Evolutionary conservation across 2,113 vertebrate species (phyloP), one percentile per base, ranked within the genome.

Genomic region (Indicator maculatus): DNA sequence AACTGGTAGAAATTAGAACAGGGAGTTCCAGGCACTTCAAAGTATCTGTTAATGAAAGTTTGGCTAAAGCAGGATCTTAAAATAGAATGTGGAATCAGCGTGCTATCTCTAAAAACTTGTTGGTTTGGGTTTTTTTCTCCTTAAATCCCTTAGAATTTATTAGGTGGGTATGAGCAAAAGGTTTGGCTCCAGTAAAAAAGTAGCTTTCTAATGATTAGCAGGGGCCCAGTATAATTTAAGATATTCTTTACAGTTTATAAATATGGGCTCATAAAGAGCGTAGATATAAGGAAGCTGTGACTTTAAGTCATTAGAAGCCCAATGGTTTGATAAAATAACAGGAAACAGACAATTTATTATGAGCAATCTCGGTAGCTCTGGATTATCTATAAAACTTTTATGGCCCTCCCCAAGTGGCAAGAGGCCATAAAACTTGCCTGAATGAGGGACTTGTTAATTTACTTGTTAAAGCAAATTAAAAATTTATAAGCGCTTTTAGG

Each of bases 381-480:
- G 98, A 99, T 99, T 99, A 99, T 99, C 99, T 98, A 99, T 99
- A 99, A 99, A 99, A 99, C 98, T 99, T 99, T 99, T 99, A 99
- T 98, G 95, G 98, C 97, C 98, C 97, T 99, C 98, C 98, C 99
- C 98, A 97, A 98, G 99, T 99, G 99, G 98, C 98, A 98, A 98
- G 98, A 98, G 98, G 98, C 98, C 98, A 98, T 99, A 99, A 99
- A 99, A 99, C 98, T 99, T 99, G 98, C 98, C 98, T 98, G 99
- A 99, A 99, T 99, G 98, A 99, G 99, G 98, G 99, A 99, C 99
- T 99, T 99, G 99, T 99, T 99, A 99, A 99, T 99, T 99, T 99
- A 99, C 99, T 99, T 99, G 99, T 99, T 99, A 99, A 99, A 99
- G 99, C 99, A 99, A 99, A 99, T 99, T 99, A 99, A 99, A 99